Evolutionary conservation across 2,113 vertebrate genomes (phyloP), one percentile per base, ranked within the genome.

Genomic region (Apaloderma vittatum): DNA sequence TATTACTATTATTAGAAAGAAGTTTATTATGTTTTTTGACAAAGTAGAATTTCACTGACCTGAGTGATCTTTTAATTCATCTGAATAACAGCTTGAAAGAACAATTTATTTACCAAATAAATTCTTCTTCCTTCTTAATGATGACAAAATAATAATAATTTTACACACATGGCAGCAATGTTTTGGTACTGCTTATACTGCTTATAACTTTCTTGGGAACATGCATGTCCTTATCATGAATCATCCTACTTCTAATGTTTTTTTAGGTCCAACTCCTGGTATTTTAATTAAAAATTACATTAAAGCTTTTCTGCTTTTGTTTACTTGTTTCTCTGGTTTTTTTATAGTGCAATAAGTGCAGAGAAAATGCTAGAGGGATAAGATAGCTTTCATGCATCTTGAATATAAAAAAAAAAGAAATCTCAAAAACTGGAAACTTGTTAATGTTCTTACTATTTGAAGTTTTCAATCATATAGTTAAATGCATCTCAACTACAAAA

Each of bases 171-270:
- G 0, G 16, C 3, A 74, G 3, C 9, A 63, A 3, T 27, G 48
- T 45, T 72, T 10, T 40, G 40, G 40, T 40, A 23, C 1, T 37
- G 1, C 0, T 58, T 67, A 77, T 12, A 45, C 0, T 40, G 40
- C 40, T 46, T 15, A 46, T 46, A 46, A 15, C 7, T 80, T 58
- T 63, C 15, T 90, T 66, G 34, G 36, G 24, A 88, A 26, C 11
- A 8, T 32, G 7, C 9, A 57, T 40, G 15, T 57, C 10, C 4
- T 54, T 73, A 40, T 21, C 23, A 26, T 45, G 21, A 83, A 61
- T 62, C 7, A 36, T 12, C 7, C 13, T 34, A n/a, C 15, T 37
- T 15, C 16, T 11, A 57, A 15, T 8, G 8, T 24, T 32, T 51
- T 78, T 59, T 29, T 0, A 82, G 16, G 32, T 26, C 27, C 55